phyloP scores from a whole-genome alignment of 2,113 vertebrate species.

The Origma solitaria region DNA sequence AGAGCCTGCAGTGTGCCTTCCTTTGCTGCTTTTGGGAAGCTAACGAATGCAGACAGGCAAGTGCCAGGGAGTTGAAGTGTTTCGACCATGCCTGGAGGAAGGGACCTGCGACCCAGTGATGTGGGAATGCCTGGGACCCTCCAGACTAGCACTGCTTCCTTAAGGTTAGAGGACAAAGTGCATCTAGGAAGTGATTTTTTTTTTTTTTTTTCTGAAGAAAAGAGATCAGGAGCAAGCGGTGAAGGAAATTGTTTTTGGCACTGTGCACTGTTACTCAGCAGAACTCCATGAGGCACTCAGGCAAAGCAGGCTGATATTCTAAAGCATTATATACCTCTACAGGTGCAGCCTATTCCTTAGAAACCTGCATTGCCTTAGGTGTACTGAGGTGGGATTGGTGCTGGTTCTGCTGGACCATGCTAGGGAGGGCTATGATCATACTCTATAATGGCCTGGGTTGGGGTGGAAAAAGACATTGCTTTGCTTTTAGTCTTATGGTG shows the following conservation, averaged over 20 bases:
- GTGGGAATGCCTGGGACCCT: background rate
- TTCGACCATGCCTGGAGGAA: background rate
- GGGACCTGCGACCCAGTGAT: background rate
- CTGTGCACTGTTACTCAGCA: background rate
- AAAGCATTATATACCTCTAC: background rate
- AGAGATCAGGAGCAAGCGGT: background rate
- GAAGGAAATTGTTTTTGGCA: background rate
- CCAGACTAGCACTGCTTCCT: background rate
- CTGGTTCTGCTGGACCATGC: background rate
- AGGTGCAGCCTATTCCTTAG: background rate
- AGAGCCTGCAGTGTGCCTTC: rapidly evolving
- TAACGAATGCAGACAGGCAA: background rate
- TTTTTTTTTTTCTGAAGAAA: background rate
- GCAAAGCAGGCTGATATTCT: background rate
- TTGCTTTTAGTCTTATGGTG: background rate
- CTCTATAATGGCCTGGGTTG: background rate
- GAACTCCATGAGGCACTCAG: background rate
- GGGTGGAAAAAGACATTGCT: background rate
- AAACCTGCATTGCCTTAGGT: background rate
- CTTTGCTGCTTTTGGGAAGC: background rate
- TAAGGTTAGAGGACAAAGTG: background rate
- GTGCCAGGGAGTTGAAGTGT: background rate
- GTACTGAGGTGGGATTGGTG: background rate
- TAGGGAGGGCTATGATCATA: background rate
- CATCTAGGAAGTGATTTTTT: background rate